Base-by-base conservation (phyloP, 2,113 vertebrate species). In the Acrocephalus kingi region DNA sequence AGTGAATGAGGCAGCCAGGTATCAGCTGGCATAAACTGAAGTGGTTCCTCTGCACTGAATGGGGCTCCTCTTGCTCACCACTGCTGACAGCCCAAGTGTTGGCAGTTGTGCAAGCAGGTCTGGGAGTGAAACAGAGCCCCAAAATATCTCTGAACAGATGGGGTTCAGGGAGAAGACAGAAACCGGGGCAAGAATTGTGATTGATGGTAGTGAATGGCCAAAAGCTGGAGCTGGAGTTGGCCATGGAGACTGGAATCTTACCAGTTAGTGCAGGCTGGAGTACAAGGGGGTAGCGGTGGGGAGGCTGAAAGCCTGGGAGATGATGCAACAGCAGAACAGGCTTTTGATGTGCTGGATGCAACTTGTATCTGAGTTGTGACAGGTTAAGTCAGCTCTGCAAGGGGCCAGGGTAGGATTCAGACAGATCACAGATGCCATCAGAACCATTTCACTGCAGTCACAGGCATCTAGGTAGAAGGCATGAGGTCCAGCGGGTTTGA, bases 211-310 rank as follows among this genome's bases (percentile, higher is more conserved):
- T 43, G 55, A 87, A 63, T 8, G 15, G 18, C 16, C 4, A 12
- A 71, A 17, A 59, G 21, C 11, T 35, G 19, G 27, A 79, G 11
- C 13, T 56, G 30, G 25, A 10, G 6, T 55, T 71, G 91, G 23
- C 8, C 33, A 76, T 7, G 28, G 27, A 52, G 21, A 33, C 52
- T 39, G 18, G 2, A 13, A 35, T 84, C 24, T 81, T 59, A 52
- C 21, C 23, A 46, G 7, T 78, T 23, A 59, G 22, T 39, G 31
- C 2, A 1, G 33, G 1, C 15, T 13, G 11, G 21, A 16, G 27
- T 25, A 7, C 0, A 0, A 49, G 10, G 17, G 16, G 20, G 8
- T 33, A 35, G 31, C 31, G 3, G 5, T 27, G 15, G 17, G 10
- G 17, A 62, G 17, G 8, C 59, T 80, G 46, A 23, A 87, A 78